phyloP scores from a whole-genome alignment of 2,797 vertebrate species.

The Alfaro cultratus region DNA sequence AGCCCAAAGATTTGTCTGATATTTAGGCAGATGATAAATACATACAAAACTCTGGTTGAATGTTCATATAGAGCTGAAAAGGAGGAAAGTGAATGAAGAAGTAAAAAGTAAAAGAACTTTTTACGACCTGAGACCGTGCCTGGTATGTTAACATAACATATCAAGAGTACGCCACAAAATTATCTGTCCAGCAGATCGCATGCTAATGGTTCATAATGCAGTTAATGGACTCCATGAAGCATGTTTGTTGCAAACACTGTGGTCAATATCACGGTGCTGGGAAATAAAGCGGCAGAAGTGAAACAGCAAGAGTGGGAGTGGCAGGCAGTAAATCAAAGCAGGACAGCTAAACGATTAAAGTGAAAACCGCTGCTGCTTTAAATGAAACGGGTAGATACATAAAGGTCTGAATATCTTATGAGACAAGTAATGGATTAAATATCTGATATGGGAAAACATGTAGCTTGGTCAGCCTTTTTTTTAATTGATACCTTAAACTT shows the following conservation, averaged over 20 bases:
- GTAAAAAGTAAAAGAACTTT: slow-evolving; percentile 4
- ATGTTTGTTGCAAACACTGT: slow-evolving; percentile 25
- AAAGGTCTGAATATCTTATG: background rate
- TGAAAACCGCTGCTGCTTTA: background rate
- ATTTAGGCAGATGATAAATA: background rate
- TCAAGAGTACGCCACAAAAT: slow-evolving; percentile 12
- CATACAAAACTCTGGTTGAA: background rate
- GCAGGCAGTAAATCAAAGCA: slow-evolving; percentile 13
- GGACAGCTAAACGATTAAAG: slow-evolving; percentile 5
- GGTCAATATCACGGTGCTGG: slow-evolving; percentile 27
- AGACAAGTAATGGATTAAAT: background rate
- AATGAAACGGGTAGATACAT: background rate
- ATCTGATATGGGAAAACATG: background rate
- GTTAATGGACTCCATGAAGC: slow-evolving; percentile 48
- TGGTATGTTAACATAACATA: no score
- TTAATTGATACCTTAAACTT: background rate
- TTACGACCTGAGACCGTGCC: no score
- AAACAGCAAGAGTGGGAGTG: slow-evolving; percentile 12
- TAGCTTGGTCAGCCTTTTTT: background rate
- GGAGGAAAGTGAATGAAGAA: background rate
- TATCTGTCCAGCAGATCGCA: slow-evolving; percentile 22
- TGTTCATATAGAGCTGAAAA: background rate
- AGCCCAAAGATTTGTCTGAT: background rate
- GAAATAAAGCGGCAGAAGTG: slow-evolving; percentile 17
- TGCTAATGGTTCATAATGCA: slow-evolving; percentile 47